A percentile compares a stretch with the other conserved stretches of the same genome.
Conservation (phyloP, 2,888 invertebrate genomes). For the Escarpia spicata region DNA sequence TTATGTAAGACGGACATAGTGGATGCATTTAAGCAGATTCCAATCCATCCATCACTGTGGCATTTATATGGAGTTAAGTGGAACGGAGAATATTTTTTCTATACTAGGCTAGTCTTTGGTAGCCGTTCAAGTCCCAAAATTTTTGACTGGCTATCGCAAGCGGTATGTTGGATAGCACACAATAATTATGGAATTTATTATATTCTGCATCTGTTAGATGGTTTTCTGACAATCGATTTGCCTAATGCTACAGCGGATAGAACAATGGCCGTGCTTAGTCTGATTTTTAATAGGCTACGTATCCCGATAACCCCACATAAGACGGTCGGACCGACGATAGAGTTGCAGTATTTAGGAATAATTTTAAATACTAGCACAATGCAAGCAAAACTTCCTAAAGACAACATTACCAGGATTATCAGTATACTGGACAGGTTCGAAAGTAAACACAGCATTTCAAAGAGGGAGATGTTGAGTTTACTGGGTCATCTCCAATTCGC, state of each 20-base stretch:
- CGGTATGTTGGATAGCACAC: neutral
- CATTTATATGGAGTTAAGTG: slow-evolving; percentile 16
- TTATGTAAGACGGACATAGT: neutral
- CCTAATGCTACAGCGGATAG: neutral
- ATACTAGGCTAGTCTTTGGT: neutral
- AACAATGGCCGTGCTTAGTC: neutral
- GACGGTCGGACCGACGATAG: neutral
- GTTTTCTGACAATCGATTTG: neutral
- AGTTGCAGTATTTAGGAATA: slow-evolving; percentile 2
- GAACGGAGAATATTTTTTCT: neutral
- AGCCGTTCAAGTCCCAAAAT: neutral
- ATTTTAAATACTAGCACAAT: neutral
- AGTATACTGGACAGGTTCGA: neutral
- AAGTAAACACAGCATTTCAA: neutral
- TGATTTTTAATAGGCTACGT: neutral
- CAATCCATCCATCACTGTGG: neutral
- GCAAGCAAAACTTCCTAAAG: neutral
- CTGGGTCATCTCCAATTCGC: no score
- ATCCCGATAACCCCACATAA: neutral
- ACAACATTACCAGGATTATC: neutral
- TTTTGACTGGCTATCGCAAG: neutral
- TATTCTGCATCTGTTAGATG: neutral
- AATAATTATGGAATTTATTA: no score
- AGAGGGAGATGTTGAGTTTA: neutral
- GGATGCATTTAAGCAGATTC: slow-evolving; percentile 8